A percentile compares a stretch with the other conserved stretches of the same genome.
These are phyloP conservation scores for Temnothorax longispinosus DNA, from an alignment of 1,140 invertebrate genomes.

Conservation along the genomic window DNA sequence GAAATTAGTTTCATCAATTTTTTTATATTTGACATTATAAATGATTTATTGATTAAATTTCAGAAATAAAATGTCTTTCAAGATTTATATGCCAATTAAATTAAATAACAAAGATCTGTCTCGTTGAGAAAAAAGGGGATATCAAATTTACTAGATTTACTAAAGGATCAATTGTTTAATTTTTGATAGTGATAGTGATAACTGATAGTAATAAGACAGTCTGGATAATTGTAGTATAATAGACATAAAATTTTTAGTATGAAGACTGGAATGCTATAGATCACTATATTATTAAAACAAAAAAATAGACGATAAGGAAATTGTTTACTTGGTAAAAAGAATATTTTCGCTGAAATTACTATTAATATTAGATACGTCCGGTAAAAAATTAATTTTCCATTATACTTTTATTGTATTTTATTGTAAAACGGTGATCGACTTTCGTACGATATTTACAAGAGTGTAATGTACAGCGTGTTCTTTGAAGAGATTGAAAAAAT, in stretches of 20 bases:
- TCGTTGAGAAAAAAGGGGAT: not conserved
- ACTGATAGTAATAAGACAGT: not conserved
- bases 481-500: not conserved
- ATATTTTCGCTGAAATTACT: conserved; percentile 24
- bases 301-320: conserved; percentile 19
- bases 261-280: conserved; percentile 45
- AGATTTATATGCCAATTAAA: not conserved
- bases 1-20: conserved; percentile 1
- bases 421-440: conserved; percentile 15
- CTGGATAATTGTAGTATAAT: not conserved
- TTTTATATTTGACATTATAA: not conserved
- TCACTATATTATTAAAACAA: conserved; percentile 17
- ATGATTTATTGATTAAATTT: not conserved
- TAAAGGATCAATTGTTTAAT: not conserved
- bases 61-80: conserved; percentile 12
- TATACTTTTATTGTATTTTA: conserved; percentile 25
- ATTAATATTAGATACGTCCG: not conserved
- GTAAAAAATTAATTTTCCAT: conserved; percentile 26
- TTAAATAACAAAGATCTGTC: not conserved
- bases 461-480: conserved; percentile 19
- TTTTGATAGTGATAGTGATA: not conserved
- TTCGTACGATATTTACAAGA: not conserved
- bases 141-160: not conserved
- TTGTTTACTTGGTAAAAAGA: not conserved
- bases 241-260: not conserved